Base-by-base conservation (phyloP, 2,888 invertebrate genomes). In the Microplitis manilae region DNA sequence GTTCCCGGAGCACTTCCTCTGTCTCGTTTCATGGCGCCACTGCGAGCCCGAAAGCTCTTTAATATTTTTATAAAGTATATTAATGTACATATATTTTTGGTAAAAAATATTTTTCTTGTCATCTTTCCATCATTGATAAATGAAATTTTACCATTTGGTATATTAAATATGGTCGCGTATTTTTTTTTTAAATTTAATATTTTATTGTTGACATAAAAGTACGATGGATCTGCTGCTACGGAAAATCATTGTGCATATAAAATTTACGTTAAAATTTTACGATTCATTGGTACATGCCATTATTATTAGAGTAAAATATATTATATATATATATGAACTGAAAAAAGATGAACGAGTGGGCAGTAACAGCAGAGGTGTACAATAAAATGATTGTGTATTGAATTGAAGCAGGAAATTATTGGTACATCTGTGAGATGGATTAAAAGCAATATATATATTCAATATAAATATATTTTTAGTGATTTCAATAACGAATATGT, bases 381-480 rank as follows among this genome's bases (percentile, higher is more conserved):
- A 62, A 62, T 62, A 62, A 62, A 62, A 62, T 20, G 62, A 17
- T 62, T 20, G 62, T 68, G 17, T 70, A 50, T 38, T 61, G 41
- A 30, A 69, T 68, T 17, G 68, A 41, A 59, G 76, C 59, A 71
- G 9, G 64, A 60, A 41, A 72, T 64, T 60, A 65, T 39, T 41
- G 39, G 65, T 60, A 6, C 30, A 9, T 7, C 41, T 8, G 68
- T 64, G 64, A 9, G 68, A 62, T 38, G 78, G 79, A 81, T 81
- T 81, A 81, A 79, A 81, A 79, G 78, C 79, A 67, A 68, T 73
- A 81, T 80, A 75, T 76, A 80, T 77, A 80, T 77, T 76, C 69
- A 75, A 68, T 39, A 72, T 67, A 40, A 76, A 50, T 41, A 30
- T 41, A 30, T 61, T 7, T 61, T 38, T 20, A 71, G 8, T 71